A percentile compares a stretch with the other conserved stretches of the same genome.
These are phyloP conservation scores for Rhagium mordax DNA, from an alignment of 2,888 invertebrate species.

Conservation along the genomic window DNA sequence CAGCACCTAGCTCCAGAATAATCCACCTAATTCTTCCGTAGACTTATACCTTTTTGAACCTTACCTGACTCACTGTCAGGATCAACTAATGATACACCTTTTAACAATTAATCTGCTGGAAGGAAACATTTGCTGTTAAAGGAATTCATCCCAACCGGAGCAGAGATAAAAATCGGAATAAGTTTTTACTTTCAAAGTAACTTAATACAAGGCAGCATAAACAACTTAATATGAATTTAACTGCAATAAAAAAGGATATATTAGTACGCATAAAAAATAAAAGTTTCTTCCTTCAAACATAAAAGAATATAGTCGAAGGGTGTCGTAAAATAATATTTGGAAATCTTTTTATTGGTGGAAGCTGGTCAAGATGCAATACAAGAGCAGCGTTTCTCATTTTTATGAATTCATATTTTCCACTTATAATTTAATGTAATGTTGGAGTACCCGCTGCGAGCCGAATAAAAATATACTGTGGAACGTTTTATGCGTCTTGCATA, in stretches of 20 bases:
- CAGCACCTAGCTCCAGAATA: background rate
- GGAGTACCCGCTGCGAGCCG: background rate
- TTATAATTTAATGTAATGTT: constrained; percentile 42
- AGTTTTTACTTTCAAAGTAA: constrained; percentile 37
- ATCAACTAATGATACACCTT: constrained; percentile 61
- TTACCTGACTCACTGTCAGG: constrained; percentile 61
- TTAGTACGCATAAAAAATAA: constrained; percentile 45
- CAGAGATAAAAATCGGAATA: constrained; percentile 43
- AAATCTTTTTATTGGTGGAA: constrained; percentile 55
- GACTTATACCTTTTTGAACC: constrained; percentile 52
- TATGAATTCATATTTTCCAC: constrained; percentile 54
- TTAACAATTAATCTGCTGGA: constrained; percentile 64
- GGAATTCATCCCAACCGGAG: constrained; percentile 49
- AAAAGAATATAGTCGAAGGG: constrained; percentile 50
- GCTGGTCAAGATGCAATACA: constrained; percentile 56
- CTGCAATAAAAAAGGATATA: constrained; percentile 43
- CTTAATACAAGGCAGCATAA: constrained; percentile 40
- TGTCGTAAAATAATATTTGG: constrained; percentile 58
- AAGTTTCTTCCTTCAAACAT: constrained; percentile 46
- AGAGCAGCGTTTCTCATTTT: constrained; percentile 52
- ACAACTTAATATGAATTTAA: constrained; percentile 43
- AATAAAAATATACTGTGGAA: constrained; percentile 12
- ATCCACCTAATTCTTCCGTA: constrained; percentile 7
- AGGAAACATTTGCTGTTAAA: constrained; percentile 59
- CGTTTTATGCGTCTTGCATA: constrained; percentile 15